These are phyloP conservation scores for Cardinalis cardinalis DNA, from an alignment of 2,113 vertebrate species.

Conservation along the genomic window DNA sequence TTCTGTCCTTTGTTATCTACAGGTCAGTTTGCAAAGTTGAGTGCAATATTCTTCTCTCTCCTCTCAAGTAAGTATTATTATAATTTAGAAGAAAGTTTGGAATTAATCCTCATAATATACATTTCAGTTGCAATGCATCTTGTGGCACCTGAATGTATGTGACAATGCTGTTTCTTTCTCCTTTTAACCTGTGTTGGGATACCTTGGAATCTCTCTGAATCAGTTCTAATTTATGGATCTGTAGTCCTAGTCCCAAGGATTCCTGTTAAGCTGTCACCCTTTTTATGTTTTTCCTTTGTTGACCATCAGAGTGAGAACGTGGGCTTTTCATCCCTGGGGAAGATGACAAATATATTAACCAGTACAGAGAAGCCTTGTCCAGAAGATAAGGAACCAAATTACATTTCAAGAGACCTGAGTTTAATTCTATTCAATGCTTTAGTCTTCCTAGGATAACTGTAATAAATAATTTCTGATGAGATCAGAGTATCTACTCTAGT, in stretches of 20 bases:
- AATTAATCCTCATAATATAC: not conserved
- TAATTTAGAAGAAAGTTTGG: conserved; percentile 40
- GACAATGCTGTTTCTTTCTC: not conserved
- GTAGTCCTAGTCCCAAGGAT: not conserved
- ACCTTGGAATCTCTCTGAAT: not conserved
- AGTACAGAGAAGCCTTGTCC: not conserved
- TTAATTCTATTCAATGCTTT: not conserved
- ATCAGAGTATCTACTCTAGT: not conserved
- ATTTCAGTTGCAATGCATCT: not conserved
- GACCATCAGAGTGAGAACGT: accelerated
- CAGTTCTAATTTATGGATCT: not conserved
- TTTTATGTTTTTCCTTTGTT: not conserved
- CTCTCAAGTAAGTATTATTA: conserved; percentile 82
- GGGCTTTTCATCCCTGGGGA: not conserved
- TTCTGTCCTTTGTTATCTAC: conserved; percentile 73
- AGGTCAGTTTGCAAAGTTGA: conserved; percentile 97
- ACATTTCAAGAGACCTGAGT: not conserved
- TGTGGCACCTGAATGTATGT: not conserved
- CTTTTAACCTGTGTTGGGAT: not conserved
- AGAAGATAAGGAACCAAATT: not conserved
- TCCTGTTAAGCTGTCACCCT: not conserved
- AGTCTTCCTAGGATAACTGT: not conserved
- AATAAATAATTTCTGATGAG: not conserved
- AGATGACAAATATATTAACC: not conserved
- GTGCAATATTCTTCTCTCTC: conserved; percentile 75